Percentiles rank a stretch among this genome's conserved stretches.
Evolutionary conservation across 2,888 invertebrate genomes (phyloP).

Genomic region (Beris chalybata): DNA sequence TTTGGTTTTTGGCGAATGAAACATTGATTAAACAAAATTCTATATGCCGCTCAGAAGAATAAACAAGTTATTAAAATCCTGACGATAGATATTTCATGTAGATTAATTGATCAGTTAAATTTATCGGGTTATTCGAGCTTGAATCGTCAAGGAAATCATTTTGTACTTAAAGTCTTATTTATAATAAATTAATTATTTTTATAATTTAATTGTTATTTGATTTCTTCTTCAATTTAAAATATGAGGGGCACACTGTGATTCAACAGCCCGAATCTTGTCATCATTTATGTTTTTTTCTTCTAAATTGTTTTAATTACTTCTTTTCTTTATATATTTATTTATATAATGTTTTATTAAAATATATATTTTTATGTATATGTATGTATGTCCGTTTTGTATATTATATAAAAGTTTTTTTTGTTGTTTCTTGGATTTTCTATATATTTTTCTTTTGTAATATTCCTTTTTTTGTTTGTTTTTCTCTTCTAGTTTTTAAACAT

Average conservation of each 20-base stretch:
- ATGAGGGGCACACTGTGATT: constrained; percentile 40
- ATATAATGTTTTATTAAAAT: constrained; percentile 29
- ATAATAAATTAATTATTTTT: not conserved
- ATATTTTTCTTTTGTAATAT: constrained; percentile 1
- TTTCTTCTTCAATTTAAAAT: not conserved
- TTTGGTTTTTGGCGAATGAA: no score
- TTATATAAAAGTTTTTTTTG: constrained; percentile 27
- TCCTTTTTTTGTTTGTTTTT: constrained; percentile 15
- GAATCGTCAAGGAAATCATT: no score
- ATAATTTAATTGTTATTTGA: not conserved
- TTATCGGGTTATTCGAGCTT: no score
- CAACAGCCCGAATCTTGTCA: constrained; percentile 40
- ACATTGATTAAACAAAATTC: no score
- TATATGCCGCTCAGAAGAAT: no score
- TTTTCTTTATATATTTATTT: constrained; percentile 8
- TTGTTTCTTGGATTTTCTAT: constrained; percentile 9
- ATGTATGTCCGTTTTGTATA: constrained; percentile 24
- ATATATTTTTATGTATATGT: constrained; percentile 27
- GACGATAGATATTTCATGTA: no score
- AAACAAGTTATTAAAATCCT: no score
- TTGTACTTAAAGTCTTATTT: not conserved
- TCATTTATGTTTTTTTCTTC: constrained; percentile 22
- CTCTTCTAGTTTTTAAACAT: not conserved
- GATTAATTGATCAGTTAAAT: no score
- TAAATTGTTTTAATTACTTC: constrained; percentile 18